Percentiles rank a stretch among this genome's conserved stretches.
Evolutionary conservation across 2,113 vertebrate genomes (phyloP).

Genomic region (Panthera leo): DNA sequence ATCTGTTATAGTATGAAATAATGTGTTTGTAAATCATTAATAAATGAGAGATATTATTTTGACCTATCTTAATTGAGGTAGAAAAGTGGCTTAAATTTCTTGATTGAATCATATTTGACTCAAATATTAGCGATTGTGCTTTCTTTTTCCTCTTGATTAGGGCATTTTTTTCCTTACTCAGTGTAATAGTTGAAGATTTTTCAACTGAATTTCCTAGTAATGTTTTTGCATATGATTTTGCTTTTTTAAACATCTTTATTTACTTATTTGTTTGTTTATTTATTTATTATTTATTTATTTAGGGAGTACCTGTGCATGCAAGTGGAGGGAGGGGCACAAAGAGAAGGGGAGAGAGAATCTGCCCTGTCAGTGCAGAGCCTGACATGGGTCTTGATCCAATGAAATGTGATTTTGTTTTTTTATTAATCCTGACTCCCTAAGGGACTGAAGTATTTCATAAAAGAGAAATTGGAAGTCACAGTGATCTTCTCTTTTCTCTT

Average conservation of each 20-base stretch:
- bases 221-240: neutral
- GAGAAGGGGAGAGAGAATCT: too few species aligned
- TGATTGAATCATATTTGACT: slow-evolving; percentile 10
- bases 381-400: too few species aligned
- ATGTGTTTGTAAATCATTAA: slow-evolving; percentile 16
- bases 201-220: neutral
- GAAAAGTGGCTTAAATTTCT: slow-evolving; percentile 8
- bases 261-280: too few species aligned
- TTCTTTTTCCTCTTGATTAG: slow-evolving; percentile 22
- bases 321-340: too few species aligned
- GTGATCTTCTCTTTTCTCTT: neutral
- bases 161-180: neutral
- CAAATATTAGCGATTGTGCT: neutral
- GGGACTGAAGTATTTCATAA: neutral
- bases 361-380: too few species aligned
- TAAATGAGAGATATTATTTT: neutral
- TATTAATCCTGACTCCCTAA: neutral
- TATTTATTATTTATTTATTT: too few species aligned
- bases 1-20: neutral
- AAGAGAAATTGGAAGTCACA: slow-evolving; percentile 6
- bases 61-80: neutral
- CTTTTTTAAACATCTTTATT: neutral
- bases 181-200: neutral
- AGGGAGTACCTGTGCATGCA: too few species aligned
- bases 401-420: neutral